phyloP scores from a whole-genome alignment of 2,888 invertebrate genomes.

The Imbricaverruca yamaguchii region DNA sequence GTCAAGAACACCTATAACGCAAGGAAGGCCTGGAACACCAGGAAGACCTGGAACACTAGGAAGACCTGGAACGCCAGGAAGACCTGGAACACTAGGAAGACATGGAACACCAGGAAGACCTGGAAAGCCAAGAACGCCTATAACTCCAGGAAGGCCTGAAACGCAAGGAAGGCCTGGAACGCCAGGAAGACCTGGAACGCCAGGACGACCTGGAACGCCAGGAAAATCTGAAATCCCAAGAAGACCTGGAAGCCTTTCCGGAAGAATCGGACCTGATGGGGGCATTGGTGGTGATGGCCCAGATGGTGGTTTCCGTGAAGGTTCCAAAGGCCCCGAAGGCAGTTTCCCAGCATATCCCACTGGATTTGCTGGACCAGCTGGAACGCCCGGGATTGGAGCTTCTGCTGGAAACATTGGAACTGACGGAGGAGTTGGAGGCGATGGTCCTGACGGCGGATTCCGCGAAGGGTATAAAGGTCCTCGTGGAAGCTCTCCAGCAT shows the following conservation, averaged over 20 bases:
- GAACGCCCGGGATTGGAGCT: background rate
- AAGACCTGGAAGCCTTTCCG: background rate
- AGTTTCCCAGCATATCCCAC: background rate
- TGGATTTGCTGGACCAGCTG: constrained; percentile 20
- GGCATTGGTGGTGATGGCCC: constrained; percentile 23
- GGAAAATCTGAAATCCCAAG: background rate
- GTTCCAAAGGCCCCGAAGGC: constrained; percentile 16
- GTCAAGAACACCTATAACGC: no score
- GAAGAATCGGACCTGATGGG: constrained; percentile 21
- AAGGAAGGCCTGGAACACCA: no score
- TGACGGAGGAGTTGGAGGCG: no score
- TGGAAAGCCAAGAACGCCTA: background rate
- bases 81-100: background rate
- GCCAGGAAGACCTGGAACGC: background rate
- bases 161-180: no score
- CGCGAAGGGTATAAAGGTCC: no score
- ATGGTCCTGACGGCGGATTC: no score
- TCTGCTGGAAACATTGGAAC: no score
- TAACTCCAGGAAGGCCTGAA: background rate
- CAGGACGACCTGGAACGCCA: no score
- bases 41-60: background rate
- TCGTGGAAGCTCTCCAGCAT: no score
- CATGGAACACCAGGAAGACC: background rate
- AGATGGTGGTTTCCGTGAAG: constrained; percentile 23
- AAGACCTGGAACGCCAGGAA: background rate